Conservation (phyloP, 2,888 invertebrate genomes). For the Drosophila meridionalis region DNA sequence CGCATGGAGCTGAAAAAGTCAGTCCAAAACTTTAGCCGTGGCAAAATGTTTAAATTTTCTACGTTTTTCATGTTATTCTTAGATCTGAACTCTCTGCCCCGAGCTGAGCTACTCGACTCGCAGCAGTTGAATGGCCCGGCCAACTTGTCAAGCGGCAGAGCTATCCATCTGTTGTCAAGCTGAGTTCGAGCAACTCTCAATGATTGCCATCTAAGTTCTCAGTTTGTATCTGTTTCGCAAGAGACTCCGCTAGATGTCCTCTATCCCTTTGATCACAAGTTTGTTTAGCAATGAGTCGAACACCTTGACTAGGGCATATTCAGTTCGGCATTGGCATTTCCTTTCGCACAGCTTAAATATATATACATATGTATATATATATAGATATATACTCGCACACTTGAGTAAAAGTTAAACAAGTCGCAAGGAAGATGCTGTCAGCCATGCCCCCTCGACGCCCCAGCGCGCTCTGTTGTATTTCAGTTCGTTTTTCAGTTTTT, state of each 20-base stretch:
- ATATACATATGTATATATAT: not conserved
- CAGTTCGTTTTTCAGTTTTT: conserved; percentile 74
- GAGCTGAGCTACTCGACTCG: not conserved
- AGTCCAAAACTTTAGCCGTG: conserved; percentile 40
- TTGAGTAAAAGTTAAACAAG: conserved; percentile 75
- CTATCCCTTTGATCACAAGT: not conserved
- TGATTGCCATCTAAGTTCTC: not conserved
- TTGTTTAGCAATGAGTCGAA: not conserved
- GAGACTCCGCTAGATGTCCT: not conserved
- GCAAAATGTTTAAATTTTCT: conserved; percentile 24
- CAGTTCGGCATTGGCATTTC: conserved; percentile 11
- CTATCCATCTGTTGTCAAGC: not conserved
- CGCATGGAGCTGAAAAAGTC: conserved; percentile 6
- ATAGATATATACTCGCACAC: conserved; percentile 40
- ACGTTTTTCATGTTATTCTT: conserved; percentile 31
- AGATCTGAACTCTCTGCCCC: conserved; percentile 12
- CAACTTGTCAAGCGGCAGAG: conserved; percentile 16
- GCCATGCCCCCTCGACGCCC: conserved; percentile 5
- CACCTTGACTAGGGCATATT: conserved; percentile 16
- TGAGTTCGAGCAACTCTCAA: not conserved
- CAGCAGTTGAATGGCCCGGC: conserved; percentile 7
- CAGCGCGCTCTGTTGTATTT: conserved; percentile 60
- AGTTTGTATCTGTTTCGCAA: not conserved
- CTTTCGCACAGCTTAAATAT: conserved; percentile 12
- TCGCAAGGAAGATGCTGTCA: conserved; percentile 53